Evolutionary conservation across 2,888 invertebrate species (phyloP).

Genomic region (Neelides folsomi): DNA sequence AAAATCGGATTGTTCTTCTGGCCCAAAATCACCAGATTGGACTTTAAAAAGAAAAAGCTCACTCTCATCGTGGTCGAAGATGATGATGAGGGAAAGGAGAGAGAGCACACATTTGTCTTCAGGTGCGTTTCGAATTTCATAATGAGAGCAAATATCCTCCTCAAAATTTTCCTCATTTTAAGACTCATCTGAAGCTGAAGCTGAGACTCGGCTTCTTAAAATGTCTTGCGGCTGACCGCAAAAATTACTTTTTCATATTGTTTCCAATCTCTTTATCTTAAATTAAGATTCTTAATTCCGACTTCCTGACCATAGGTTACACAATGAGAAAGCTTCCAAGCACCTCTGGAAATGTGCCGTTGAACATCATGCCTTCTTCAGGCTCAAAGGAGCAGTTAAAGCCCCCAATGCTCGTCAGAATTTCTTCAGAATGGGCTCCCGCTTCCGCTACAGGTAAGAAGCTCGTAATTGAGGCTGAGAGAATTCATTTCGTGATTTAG

Average conservation of each 20-base stretch:
- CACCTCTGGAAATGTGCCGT: constrained; percentile 99
- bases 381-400: constrained; percentile 76
- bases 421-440: constrained; percentile 96
- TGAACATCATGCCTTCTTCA: constrained; percentile 98
- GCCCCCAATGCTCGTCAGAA: constrained; percentile 80
- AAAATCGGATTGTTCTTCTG: constrained; percentile 99
- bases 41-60: constrained; percentile 95
- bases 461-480: background rate
- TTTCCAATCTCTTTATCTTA: constrained; percentile 4
- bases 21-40: constrained; percentile 95
- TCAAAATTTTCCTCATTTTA: background rate
- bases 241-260: background rate
- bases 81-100: constrained; percentile 89
- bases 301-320: constrained; percentile 43
- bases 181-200: too few relatives aligned
- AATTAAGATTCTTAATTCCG: background rate
- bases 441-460: constrained; percentile 65
- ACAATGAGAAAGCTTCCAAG: constrained; percentile 96
- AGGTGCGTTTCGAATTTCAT: constrained; percentile 39
- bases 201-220: too few relatives aligned
- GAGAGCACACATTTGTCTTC: constrained; percentile 98
- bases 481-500: background rate
- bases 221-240: background rate
- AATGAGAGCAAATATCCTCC: background rate
- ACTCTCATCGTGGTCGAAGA: constrained; percentile 96